Evolutionary conservation across 2,113 vertebrate species (phyloP).

Genomic region (Anthoscopus minutus): DNA sequence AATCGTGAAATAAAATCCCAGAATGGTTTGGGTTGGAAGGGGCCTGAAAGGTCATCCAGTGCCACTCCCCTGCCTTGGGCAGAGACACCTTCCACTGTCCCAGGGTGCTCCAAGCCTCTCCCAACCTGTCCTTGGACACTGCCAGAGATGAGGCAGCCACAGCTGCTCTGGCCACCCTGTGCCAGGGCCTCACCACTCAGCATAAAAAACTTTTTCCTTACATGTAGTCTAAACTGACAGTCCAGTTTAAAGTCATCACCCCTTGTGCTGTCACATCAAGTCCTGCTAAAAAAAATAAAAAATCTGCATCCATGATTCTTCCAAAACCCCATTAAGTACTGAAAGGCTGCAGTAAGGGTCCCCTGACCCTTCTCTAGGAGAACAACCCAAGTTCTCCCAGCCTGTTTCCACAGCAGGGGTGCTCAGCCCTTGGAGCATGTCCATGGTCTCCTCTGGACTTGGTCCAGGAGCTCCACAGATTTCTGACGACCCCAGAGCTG

Average conservation of each 20-base stretch:
- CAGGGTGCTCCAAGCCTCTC: not conserved
- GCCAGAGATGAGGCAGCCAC: not conserved
- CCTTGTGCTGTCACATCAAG: not conserved
- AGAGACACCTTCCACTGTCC: rapidly evolving
- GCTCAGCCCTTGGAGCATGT: not conserved
- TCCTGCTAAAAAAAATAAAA: not conserved
- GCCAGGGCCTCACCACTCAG: not conserved
- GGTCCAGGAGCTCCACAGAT: not conserved
- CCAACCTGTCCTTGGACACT: rapidly evolving
- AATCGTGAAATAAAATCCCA: not conserved
- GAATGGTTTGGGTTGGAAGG: not conserved
- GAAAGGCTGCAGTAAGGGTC: not conserved
- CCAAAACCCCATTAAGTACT: not conserved
- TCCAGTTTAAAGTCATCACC: not conserved
- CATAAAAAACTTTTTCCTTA: not conserved
- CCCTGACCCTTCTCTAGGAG: not conserved
- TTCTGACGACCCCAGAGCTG: not conserved
- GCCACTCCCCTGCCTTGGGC: not conserved
- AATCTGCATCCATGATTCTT: not conserved
- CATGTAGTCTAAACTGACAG: not conserved
- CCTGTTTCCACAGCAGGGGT: rapidly evolving
- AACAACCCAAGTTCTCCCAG: not conserved
- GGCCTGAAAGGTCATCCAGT: not conserved
- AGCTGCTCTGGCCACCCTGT: rapidly evolving
- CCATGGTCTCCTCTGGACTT: not conserved